These are phyloP conservation scores for Scaptomyza polygonia DNA, from an alignment of 2,888 invertebrate genomes.

Conservation along the genomic window DNA sequence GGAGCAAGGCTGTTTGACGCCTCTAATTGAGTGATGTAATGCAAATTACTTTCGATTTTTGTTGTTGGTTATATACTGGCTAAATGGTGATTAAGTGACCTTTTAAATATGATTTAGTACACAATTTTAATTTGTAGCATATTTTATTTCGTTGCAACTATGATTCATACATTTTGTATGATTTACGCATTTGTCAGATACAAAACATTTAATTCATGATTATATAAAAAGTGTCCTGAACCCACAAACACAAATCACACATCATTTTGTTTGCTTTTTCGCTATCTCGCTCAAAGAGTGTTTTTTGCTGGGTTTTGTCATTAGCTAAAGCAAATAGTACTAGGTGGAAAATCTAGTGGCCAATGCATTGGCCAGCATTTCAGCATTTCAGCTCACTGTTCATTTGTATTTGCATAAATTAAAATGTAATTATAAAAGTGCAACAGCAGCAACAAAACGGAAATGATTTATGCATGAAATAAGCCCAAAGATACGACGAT, in stretches of 20 bases:
- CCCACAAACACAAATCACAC: constrained; percentile 1
- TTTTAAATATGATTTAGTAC: constrained; percentile 13
- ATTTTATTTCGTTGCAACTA: neutral
- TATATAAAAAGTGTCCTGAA: neutral
- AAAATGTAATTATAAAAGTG: constrained; percentile 78
- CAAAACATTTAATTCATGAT: constrained; percentile 9
- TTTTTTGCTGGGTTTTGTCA: constrained; percentile 50
- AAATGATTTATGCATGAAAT: constrained; percentile 77
- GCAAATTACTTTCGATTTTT: constrained; percentile 76
- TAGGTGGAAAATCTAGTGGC: constrained; percentile 8
- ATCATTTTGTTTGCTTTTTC: constrained; percentile 5
- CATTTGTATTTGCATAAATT: constrained; percentile 79
- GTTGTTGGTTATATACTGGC: constrained; percentile 21
- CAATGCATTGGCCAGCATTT: neutral
- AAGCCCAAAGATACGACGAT: constrained; percentile 59
- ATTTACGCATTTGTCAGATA: constrained; percentile 18
- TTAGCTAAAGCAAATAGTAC: constrained; percentile 67
- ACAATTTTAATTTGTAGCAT: neutral
- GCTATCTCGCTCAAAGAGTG: constrained; percentile 9
- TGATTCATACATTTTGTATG: constrained; percentile 26
- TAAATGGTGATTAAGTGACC: constrained; percentile 17
- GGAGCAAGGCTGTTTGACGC: constrained; percentile 66
- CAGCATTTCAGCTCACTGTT: constrained; percentile 27
- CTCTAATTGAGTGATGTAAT: constrained; percentile 76
- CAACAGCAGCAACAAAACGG: constrained; percentile 45